These are phyloP conservation scores for Acyrthosiphon pisum DNA, from an alignment of 1,140 invertebrate genomes.

Conservation along the genomic window DNA sequence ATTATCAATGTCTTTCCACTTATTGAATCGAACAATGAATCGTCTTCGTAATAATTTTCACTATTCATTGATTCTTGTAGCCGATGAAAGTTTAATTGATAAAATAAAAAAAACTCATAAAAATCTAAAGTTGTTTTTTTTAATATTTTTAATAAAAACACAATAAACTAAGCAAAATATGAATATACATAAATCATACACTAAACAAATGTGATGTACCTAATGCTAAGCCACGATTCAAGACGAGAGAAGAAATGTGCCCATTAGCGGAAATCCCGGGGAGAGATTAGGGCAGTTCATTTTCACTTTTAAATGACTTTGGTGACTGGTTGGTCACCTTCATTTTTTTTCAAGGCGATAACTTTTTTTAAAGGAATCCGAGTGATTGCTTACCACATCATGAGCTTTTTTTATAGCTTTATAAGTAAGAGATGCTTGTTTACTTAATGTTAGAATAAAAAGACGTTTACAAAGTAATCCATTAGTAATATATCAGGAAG, in stretches of 20 bases:
- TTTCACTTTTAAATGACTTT: neutral
- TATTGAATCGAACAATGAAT: neutral
- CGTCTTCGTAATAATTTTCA: neutral
- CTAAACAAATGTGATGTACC: neutral
- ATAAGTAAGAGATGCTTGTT: neutral
- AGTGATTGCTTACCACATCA: neutral
- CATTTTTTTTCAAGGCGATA: neutral
- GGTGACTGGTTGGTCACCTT: neutral
- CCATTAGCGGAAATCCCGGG: neutral
- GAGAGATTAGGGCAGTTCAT: neutral
- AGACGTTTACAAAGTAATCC: neutral
- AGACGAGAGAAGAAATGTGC: neutral
- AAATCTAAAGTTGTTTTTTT: neutral
- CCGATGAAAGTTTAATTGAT: neutral
- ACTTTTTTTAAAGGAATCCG: neutral
- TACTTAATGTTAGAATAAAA: neutral
- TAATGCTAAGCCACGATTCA: neutral
- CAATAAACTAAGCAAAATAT: neutral
- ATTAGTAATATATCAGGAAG: neutral
- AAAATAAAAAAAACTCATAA: neutral
- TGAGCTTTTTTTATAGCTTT: neutral
- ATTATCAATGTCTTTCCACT: neutral
- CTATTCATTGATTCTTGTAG: neutral
- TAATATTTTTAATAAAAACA: neutral
- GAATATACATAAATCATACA: neutral